Evolutionary conservation across 2,113 vertebrate genomes (phyloP).

Genomic region (Pelecanus crispus): DNA sequence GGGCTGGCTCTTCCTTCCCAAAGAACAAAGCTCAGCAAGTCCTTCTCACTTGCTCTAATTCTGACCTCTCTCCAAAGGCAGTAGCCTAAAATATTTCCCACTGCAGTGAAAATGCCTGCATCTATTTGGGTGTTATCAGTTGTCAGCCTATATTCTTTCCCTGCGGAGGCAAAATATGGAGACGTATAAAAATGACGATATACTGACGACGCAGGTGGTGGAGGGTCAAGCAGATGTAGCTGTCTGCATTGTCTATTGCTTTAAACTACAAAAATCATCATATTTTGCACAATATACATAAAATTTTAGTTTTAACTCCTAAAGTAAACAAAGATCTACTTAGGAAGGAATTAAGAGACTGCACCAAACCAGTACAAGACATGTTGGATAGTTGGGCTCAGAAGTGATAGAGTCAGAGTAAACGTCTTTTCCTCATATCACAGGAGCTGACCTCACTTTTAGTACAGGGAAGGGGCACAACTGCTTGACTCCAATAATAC

Average conservation of each 20-base stretch:
- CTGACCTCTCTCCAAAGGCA: conserved; percentile 52
- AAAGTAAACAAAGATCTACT: neutral
- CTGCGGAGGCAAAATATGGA: neutral
- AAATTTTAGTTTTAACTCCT: neutral
- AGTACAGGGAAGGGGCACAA: neutral
- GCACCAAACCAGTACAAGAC: neutral
- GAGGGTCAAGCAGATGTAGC: neutral
- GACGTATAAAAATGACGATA: neutral
- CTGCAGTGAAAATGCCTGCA: neutral
- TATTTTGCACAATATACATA: neutral
- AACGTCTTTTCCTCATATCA: neutral
- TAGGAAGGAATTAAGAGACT: neutral
- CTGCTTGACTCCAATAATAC: neutral
- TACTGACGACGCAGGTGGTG: neutral
- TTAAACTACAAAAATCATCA: neutral
- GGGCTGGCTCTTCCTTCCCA: conserved; percentile 13
- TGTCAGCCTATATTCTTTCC: neutral
- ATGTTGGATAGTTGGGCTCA: neutral
- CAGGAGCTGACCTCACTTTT: neutral
- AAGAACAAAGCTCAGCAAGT: conserved; percentile 47
- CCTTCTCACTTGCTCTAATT: conserved; percentile 12
- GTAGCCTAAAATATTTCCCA: neutral
- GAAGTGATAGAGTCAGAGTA: neutral
- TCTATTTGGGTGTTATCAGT: neutral
- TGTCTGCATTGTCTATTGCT: neutral